Evolutionary conservation across 64 coral and sea anemone genomes (phyloP), one percentile per base, ranked within the genome.

Genomic region (Astreopora myriophthalma): DNA sequence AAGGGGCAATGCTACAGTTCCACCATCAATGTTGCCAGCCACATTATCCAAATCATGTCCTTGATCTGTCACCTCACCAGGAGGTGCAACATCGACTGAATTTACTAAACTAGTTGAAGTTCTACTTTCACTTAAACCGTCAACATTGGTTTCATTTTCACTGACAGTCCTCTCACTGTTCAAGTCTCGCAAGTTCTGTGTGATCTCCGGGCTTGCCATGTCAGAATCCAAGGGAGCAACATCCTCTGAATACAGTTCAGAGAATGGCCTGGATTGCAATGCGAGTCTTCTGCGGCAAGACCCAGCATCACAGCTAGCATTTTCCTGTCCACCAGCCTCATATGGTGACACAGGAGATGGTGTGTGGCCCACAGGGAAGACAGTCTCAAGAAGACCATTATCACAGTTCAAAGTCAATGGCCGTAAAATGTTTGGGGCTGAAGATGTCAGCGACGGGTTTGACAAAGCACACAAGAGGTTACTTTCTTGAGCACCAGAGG

Each of bases 381-480:
- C 65, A 17, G 76, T 68, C 40, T 68, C 73, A 44, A 79, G 70
- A 32, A 48, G 35, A 22, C 89, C 86, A 74, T 79, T 71, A 42
- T 55, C 76, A n/a, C 57, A 92, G 71, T 88, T 95, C 67, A 88
- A 73, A 51, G 91, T 86, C 11, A 92, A 74, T 69, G 94, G 94
- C n/a, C 80, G 91, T 34, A 93, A 71, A 31, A 97, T 93, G 25
- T 97, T 84, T 69, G 95, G 95, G 62, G 95, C 95, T 1, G 91
- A 94, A 30, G 92, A 97, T 16, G 48, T 40, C 36, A 97, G 87
- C 1, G 92, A 87, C n/a, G 95, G 80, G 73, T 87, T 94, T 80
- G 92, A 89, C 55, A 76, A 74, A 26, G 79, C 61, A 24, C 48
- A 83, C 16, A 29, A 64, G 25, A 20, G 32, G 32, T 83, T 83